Conservation (phyloP, 2,797 vertebrate genomes). For the Buceros bicornis region DNA sequence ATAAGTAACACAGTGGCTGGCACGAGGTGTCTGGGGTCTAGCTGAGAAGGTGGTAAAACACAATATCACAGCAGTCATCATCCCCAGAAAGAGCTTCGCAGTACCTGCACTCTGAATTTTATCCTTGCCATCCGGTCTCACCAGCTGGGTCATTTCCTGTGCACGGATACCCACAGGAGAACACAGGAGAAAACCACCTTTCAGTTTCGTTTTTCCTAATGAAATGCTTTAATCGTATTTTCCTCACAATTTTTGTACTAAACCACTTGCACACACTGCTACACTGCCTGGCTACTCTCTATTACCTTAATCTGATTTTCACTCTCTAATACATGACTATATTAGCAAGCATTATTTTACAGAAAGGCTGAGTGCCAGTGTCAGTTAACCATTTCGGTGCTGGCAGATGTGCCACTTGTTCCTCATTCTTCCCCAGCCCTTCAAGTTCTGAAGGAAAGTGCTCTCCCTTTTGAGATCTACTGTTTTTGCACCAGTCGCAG, state of each 20-base stretch:
- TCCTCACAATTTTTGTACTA: not conserved
- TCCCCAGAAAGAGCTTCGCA: not conserved
- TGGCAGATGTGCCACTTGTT: not conserved
- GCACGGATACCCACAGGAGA: not conserved
- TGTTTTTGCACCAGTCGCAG: not conserved
- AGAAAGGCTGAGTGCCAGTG: not conserved
- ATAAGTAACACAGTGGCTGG: accelerated
- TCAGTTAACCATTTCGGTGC: not conserved
- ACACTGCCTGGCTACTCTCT: not conserved
- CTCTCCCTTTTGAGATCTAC: not conserved
- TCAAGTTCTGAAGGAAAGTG: not conserved
- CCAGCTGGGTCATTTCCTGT: not conserved
- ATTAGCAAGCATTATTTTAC: not conserved
- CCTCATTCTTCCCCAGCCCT: not conserved
- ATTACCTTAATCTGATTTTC: not conserved
- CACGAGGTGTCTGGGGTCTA: not conserved
- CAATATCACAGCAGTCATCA: no score
- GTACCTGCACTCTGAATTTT: not conserved
- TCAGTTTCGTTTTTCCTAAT: not conserved
- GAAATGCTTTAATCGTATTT: not conserved
- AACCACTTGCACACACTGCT: not conserved
- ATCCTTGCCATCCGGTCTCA: not conserved
- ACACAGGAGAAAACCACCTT: not conserved
- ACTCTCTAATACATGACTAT: not conserved
- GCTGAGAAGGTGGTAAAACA: not conserved